Evolutionary conservation across 2,888 invertebrate genomes (phyloP).

Genomic region (Syritta pipiens): DNA sequence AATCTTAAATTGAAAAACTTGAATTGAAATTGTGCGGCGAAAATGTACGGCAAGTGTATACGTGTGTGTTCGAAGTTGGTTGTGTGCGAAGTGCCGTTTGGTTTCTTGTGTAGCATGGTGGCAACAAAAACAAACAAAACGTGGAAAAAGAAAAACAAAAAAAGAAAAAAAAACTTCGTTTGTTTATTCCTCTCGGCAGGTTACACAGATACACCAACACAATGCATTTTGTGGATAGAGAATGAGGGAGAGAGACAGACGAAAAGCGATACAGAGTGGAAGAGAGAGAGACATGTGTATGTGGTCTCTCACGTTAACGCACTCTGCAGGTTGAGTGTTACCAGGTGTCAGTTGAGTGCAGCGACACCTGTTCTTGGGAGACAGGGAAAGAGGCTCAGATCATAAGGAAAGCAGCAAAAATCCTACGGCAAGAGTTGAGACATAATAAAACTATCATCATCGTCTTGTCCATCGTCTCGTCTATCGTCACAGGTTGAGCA

Average conservation of each 20-base stretch:
- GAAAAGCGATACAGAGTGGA: background rate
- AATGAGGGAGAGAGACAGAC: background rate
- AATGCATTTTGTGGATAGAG: background rate
- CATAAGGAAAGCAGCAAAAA: no score
- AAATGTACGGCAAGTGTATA: conserved; percentile 6
- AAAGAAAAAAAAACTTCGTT: conserved; percentile 27
- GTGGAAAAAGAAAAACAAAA: conserved; percentile 25
- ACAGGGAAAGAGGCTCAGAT: no score
- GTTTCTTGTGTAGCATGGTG: background rate
- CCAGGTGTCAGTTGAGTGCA: no score
- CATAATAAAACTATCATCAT: no score
- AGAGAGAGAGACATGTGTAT: conserved; percentile 10
- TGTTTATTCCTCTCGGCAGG: conserved; percentile 52
- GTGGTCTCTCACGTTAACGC: no score
- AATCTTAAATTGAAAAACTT: conserved; percentile 54
- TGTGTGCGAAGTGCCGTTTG: conserved; percentile 14
- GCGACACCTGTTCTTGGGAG: no score
- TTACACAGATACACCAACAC: conserved; percentile 5
- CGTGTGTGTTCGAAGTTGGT: background rate
- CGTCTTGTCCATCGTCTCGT: no score
- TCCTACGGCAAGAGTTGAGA: no score
- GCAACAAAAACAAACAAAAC: conserved; percentile 4
- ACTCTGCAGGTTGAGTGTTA: no score
- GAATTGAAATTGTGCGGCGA: conserved; percentile 50
- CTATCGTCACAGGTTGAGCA: no score